Percentiles rank a stretch among this genome's conserved stretches.
Conservation (phyloP, 92 coral and sea anemone species). For the Galaxea fascicularis region DNA sequence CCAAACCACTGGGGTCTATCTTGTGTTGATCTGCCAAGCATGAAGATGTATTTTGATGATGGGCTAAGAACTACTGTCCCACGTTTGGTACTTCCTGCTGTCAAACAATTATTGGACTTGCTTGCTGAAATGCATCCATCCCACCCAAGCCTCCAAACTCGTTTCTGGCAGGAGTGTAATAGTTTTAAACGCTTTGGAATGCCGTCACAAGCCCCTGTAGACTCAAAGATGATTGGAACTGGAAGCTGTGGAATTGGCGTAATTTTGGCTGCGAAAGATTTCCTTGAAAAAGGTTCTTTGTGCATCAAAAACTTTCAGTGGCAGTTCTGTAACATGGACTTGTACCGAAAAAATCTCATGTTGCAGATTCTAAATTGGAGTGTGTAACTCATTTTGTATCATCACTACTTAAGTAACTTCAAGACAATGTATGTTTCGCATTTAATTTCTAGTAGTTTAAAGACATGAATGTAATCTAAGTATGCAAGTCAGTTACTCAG, state of each 20-base stretch:
- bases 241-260: constrained; percentile 55
- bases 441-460: too few species aligned
- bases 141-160: constrained; percentile 38
- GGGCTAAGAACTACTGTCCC: constrained; percentile 33
- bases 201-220: constrained; percentile 46
- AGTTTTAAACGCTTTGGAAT: constrained; percentile 49
- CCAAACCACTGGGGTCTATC: constrained; percentile 54
- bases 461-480: too few species aligned
- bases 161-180: constrained; percentile 27
- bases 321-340: constrained; percentile 36
- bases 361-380: constrained; percentile 49
- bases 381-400: too few species aligned
- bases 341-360: constrained; percentile 40
- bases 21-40: constrained; percentile 30
- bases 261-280: constrained; percentile 52
- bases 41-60: constrained; percentile 49
- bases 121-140: constrained; percentile 28
- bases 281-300: not conserved
- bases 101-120: constrained; percentile 24
- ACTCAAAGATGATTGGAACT: constrained; percentile 36
- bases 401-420: too few species aligned
- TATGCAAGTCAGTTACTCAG: too few species aligned
- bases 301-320: constrained; percentile 31
- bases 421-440: too few species aligned
- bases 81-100: constrained; percentile 2